phyloP scores from a whole-genome alignment of 2,888 invertebrate genomes.

The Drosophila setosimentum region DNA sequence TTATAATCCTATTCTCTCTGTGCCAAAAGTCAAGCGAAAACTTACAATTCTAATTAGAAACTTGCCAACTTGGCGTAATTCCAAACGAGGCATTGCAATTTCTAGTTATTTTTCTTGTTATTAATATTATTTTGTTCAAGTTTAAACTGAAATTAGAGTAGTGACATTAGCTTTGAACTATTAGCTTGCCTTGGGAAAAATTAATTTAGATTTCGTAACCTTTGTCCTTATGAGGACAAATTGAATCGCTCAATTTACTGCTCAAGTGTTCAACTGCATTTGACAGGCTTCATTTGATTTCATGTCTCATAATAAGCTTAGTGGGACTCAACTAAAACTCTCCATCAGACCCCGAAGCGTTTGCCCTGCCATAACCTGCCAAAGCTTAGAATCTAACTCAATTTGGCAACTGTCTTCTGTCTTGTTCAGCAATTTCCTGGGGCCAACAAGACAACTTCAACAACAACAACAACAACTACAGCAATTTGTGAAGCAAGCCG shows the following conservation, averaged over 20 bases:
- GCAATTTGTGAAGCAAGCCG: conserved; percentile 44
- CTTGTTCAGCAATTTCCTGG: conserved; percentile 58
- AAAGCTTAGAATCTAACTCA: conserved; percentile 72
- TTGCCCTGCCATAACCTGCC: conserved; percentile 40
- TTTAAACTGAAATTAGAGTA: not conserved
- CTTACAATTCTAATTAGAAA: conserved; percentile 73
- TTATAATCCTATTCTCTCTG: not conserved
- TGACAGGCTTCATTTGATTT: conserved; percentile 78
- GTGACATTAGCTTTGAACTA: not conserved
- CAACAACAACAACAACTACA: conserved; percentile 29
- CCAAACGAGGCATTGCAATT: conserved; percentile 4
- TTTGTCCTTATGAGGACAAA: conserved; percentile 36
- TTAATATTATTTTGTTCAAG: not conserved
- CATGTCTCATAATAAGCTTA: conserved; percentile 73
- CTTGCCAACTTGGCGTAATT: conserved; percentile 19
- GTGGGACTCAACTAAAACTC: conserved; percentile 43
- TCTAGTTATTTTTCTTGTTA: not conserved
- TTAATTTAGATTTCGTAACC: not conserved
- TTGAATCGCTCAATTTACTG: conserved; percentile 51
- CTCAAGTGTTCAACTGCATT: conserved; percentile 66
- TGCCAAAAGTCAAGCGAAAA: conserved; percentile 50
- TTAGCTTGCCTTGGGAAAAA: not conserved
- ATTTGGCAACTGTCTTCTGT: conserved; percentile 74
- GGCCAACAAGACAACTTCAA: conserved; percentile 36
- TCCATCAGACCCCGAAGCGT: conserved; percentile 36